Evolutionary conservation across 2,888 invertebrate genomes (phyloP).

Genomic region (Heteromurus nitidus): DNA sequence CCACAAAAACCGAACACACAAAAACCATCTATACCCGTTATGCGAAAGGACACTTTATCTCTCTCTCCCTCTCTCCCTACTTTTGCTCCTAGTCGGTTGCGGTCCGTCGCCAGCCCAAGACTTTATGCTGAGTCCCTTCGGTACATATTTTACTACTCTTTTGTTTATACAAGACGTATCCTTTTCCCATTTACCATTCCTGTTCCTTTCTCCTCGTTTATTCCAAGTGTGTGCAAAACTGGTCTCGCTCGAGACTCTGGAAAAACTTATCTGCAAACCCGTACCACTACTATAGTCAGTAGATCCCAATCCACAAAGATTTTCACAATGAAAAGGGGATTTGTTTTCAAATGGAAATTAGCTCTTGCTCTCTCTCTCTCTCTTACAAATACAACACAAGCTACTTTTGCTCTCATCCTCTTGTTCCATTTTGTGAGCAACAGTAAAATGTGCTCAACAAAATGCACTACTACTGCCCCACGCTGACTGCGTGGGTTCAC

Average conservation of each 20-base stretch:
- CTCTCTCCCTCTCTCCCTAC: neutral
- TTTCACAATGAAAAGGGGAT: conserved; percentile 31
- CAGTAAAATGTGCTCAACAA: neutral
- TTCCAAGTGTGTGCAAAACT: neutral
- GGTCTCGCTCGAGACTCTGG: no score
- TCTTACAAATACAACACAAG: no score
- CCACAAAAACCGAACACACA: neutral
- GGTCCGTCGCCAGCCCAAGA: no score
- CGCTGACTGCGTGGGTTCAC: neutral
- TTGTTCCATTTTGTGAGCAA: neutral
- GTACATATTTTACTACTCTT: neutral
- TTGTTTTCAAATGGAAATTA: conserved; percentile 61
- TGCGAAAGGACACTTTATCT: neutral
- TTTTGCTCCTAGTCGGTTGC: no score
- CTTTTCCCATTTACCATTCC: neutral
- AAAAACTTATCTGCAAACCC: no score
- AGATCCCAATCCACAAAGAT: conserved; percentile 47
- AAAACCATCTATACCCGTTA: neutral
- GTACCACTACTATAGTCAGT: neutral
- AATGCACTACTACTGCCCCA: no score
- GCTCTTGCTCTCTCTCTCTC: neutral
- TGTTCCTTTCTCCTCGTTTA: neutral
- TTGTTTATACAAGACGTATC: conserved; percentile 26
- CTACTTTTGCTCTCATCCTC: no score
- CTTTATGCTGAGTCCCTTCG: neutral